These are phyloP conservation scores for Craseonycteris thonglongyai DNA, from an alignment of 2,113 vertebrate genomes.

Conservation along the genomic window DNA sequence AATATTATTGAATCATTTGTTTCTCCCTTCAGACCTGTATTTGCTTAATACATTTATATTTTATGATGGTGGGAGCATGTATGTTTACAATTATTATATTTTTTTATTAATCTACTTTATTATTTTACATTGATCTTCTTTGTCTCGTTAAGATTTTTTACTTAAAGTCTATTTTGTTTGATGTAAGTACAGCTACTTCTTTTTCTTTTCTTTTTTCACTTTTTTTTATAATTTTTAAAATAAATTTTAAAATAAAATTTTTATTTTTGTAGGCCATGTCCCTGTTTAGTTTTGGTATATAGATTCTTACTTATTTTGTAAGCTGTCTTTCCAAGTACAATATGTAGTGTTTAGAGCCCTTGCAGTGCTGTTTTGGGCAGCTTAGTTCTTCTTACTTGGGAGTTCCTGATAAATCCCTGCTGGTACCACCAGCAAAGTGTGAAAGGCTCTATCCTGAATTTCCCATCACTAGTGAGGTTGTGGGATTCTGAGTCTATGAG, in stretches of 20 bases:
- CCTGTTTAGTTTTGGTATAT: background rate
- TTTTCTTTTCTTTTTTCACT: background rate
- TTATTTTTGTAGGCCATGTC: background rate
- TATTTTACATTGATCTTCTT: background rate
- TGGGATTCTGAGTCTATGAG: background rate
- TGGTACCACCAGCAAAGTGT: background rate
- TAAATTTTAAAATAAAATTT: background rate
- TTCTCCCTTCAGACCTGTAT: background rate
- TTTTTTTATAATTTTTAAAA: background rate
- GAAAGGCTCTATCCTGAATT: background rate
- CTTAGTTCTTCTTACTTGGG: background rate
- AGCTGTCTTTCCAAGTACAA: background rate
- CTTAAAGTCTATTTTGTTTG: background rate
- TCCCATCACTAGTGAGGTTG: background rate
- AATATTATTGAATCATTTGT: background rate
- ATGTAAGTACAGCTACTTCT: background rate
- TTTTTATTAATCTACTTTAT: background rate
- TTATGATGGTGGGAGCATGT: background rate
- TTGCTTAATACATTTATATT: background rate
- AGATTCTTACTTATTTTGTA: background rate
- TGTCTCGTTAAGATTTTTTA: background rate
- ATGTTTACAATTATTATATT: background rate
- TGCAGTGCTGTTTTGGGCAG: background rate
- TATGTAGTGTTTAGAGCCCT: background rate
- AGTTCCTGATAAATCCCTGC: background rate